These are phyloP conservation scores for Polyergus mexicanus DNA, from an alignment of 1,140 invertebrate genomes.

Conservation along the genomic window DNA sequence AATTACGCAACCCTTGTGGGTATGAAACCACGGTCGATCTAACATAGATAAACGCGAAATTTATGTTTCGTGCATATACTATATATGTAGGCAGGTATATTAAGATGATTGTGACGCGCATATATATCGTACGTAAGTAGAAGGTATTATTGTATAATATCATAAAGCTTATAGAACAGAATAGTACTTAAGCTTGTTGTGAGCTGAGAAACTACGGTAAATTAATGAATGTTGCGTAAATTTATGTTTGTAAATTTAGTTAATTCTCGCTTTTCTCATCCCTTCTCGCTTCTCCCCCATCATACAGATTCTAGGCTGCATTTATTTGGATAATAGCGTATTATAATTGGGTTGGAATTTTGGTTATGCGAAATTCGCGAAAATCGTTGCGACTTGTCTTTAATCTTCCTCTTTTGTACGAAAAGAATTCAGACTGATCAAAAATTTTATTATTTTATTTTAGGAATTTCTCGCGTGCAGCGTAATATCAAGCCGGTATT, in stretches of 20 bases:
- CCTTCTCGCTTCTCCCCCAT: background rate
- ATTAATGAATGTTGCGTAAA: conserved; percentile 20
- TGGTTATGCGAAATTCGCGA: background rate
- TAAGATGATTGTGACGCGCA: conserved; percentile 25
- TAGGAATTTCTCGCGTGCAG: background rate
- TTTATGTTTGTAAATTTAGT: background rate
- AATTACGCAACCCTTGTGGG: conserved; percentile 25
- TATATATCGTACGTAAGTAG: background rate
- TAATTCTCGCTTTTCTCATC: background rate
- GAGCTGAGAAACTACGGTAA: background rate
- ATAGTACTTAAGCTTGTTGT: background rate
- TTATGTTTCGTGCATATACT: no score
- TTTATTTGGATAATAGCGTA: background rate
- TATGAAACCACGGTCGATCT: background rate
- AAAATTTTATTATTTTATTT: background rate
- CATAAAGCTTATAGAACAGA: conserved; percentile 8
- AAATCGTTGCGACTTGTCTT: background rate
- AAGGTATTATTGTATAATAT: background rate
- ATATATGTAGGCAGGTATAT: background rate
- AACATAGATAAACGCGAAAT: conserved; percentile 19
- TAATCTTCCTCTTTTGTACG: background rate
- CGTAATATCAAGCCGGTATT: background rate
- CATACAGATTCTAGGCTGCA: background rate
- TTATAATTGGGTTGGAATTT: background rate
- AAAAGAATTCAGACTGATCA: background rate